phyloP scores from a whole-genome alignment of 35 echinoderm and acorn worm species.

The Lytechinus pictus region DNA sequence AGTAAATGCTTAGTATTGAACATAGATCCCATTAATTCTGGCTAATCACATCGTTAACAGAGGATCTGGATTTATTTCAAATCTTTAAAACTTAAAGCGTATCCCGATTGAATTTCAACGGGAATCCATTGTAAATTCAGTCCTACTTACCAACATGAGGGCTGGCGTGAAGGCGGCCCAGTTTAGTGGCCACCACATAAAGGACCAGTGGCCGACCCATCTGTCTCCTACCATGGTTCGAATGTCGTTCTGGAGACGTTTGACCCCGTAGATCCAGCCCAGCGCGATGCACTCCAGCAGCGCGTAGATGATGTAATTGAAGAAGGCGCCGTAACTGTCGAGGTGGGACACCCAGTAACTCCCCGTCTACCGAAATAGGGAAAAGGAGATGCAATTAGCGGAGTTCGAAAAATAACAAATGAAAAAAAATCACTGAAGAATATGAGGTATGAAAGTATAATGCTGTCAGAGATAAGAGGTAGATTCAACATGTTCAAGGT shows the following conservation, averaged over 20 bases:
- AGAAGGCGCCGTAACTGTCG: slow-evolving; percentile 91
- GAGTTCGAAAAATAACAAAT: neutral
- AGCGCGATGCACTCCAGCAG: slow-evolving; percentile 81
- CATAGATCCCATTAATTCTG: too few relatives aligned
- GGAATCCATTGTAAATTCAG: neutral
- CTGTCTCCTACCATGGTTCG: slow-evolving; percentile 83
- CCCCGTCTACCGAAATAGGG: slow-evolving; percentile 66
- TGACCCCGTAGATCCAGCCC: slow-evolving; percentile 90
- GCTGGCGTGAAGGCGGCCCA: slow-evolving; percentile 91
- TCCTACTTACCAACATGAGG: slow-evolving; percentile 78
- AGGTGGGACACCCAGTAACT: slow-evolving; percentile 91
- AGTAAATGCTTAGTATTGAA: too few relatives aligned
- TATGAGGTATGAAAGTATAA: too few relatives aligned
- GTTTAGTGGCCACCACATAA: slow-evolving; percentile 87
- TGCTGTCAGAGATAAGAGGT: too few relatives aligned
- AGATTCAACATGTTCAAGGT: too few relatives aligned
- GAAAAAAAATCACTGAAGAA: neutral
- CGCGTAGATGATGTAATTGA: slow-evolving; percentile 80
- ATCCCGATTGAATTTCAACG: too few relatives aligned
- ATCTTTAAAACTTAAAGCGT: too few relatives aligned
- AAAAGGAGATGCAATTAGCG: neutral
- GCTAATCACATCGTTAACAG: too few relatives aligned
- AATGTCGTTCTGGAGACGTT: slow-evolving; percentile 89
- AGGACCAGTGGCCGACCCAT: slow-evolving; percentile 71
- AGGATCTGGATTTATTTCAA: too few relatives aligned